Evolutionary conservation across 2,797 vertebrate species (phyloP).

Genomic region (Sylvia borin): DNA sequence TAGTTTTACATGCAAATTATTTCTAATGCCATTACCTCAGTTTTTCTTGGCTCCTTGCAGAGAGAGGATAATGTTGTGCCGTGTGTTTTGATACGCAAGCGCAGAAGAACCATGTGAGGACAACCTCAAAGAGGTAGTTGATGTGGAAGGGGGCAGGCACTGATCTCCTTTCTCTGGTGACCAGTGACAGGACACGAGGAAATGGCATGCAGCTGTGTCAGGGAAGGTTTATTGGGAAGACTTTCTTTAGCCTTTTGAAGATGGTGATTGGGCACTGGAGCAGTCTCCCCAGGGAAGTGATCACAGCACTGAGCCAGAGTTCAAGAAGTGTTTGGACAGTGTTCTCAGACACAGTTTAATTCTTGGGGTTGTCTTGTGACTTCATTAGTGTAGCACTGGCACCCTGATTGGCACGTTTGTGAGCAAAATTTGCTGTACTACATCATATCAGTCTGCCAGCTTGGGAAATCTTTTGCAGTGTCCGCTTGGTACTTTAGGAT

Average conservation of each 20-base stretch:
- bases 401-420: background rate
- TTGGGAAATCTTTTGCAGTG: background rate
- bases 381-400: background rate
- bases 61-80: background rate
- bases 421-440: background rate
- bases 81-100: fast-evolving
- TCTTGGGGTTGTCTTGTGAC: background rate
- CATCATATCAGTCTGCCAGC: background rate
- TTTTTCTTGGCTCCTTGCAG: background rate
- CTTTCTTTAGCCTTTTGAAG: background rate
- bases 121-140: background rate
- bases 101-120: background rate
- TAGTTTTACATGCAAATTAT: background rate
- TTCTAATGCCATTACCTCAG: background rate
- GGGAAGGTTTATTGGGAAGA: background rate
- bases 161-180: background rate
- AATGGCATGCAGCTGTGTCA: background rate
- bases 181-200: background rate
- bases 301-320: background rate
- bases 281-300: background rate
- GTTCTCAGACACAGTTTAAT: background rate
- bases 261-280: background rate
- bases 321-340: background rate
- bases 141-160: background rate
- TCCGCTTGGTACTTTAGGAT: background rate